Evolutionary conservation across 2,113 vertebrate genomes (phyloP).

Genomic region (Marcusenius ussheri): DNA sequence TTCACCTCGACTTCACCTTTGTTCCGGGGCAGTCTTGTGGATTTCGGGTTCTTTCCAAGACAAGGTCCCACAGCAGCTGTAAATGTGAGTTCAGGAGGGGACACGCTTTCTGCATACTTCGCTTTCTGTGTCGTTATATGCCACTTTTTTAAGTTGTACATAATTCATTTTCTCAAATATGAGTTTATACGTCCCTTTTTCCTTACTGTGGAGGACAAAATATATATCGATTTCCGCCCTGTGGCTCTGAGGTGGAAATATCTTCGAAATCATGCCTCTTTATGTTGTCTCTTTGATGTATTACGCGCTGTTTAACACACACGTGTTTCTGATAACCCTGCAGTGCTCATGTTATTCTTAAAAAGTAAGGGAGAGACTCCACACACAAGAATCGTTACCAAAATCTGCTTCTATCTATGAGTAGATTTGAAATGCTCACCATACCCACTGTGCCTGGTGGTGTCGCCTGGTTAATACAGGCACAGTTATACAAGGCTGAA

Average conservation of each 20-base stretch:
- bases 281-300: conserved; percentile 15
- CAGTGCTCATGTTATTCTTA: not conserved
- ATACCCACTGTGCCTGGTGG: not conserved
- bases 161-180: not conserved
- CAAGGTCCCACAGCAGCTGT: not conserved
- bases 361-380: not conserved
- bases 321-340: conserved; percentile 20
- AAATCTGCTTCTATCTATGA: not conserved
- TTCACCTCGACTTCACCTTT: not conserved
- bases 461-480: not conserved
- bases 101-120: not conserved
- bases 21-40: not conserved
- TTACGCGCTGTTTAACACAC: conserved; percentile 4
- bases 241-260: conserved; percentile 16
- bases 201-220: not conserved
- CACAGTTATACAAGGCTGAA: not conserved
- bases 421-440: not conserved
- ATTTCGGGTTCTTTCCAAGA: not conserved
- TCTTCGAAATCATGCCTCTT: conserved; percentile 1
- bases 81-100: not conserved
- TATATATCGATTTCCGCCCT: conserved; percentile 9
- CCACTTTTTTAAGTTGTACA: not conserved
- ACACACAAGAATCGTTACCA: not conserved
- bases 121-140: not conserved
- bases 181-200: not conserved